Evolutionary conservation across 2,888 invertebrate genomes (phyloP).

Genomic region (Drosophila birchii): DNA sequence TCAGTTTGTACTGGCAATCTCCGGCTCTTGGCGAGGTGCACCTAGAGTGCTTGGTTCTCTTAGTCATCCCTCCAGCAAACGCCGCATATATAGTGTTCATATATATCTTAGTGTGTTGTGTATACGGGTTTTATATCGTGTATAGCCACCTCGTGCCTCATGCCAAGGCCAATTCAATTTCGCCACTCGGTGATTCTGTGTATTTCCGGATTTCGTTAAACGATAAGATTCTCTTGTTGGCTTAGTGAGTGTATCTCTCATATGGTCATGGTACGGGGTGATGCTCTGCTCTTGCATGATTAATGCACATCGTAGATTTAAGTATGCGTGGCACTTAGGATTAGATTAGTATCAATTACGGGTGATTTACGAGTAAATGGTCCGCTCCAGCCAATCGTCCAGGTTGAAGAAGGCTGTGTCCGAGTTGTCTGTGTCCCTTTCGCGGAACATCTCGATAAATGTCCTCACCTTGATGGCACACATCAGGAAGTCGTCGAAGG

Average conservation of each 20-base stretch:
- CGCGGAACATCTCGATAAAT: slow-evolving; percentile 96
- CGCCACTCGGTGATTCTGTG: slow-evolving; percentile 44
- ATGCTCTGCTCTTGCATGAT: slow-evolving; percentile 11
- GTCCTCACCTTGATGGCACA: slow-evolving; percentile 96
- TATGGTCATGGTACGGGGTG: slow-evolving; percentile 36
- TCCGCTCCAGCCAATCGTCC: slow-evolving; percentile 96
- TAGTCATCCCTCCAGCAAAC: slow-evolving; percentile 48
- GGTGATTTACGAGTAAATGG: slow-evolving; percentile 90
- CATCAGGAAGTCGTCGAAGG: slow-evolving; percentile 98
- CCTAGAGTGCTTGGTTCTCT: slow-evolving; percentile 19
- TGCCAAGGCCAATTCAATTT: slow-evolving; percentile 66
- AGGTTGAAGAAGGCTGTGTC: slow-evolving; percentile 93
- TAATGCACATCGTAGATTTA: slow-evolving; percentile 45
- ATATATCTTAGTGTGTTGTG: slow-evolving; percentile 12
- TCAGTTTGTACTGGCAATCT: slow-evolving; percentile 45
- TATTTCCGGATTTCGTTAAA: slow-evolving; percentile 58
- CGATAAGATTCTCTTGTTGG: slow-evolving; percentile 50
- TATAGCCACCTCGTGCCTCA: slow-evolving; percentile 20
- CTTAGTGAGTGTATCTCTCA: slow-evolving; percentile 21
- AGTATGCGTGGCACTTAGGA: slow-evolving; percentile 74
- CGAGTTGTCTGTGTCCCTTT: slow-evolving; percentile 89
- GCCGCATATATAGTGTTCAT: slow-evolving; percentile 7
- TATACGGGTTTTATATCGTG: slow-evolving; percentile 29
- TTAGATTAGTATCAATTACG: slow-evolving; percentile 58
- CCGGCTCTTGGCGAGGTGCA: slow-evolving; percentile 18